Conservation (phyloP, 2,888 invertebrate genomes). For the Caenorhabditis sp. region DNA sequence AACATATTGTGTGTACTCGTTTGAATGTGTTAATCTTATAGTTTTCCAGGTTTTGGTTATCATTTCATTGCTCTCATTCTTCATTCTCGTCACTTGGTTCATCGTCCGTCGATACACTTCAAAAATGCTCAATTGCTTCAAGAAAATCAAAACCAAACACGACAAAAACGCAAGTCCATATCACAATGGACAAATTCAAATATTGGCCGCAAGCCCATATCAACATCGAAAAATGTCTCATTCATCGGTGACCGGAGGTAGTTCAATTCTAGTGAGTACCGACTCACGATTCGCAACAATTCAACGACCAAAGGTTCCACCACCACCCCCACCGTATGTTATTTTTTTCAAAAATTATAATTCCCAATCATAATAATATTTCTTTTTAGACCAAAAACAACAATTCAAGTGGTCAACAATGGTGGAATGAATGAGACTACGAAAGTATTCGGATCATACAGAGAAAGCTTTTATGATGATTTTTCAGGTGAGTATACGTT, state of each 20-base stretch:
- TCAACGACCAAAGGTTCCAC: slow-evolving; percentile 50
- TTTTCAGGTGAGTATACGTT: slow-evolving; percentile 20
- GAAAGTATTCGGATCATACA: slow-evolving; percentile 23
- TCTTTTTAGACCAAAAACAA: slow-evolving; percentile 42
- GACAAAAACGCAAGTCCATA: slow-evolving; percentile 30
- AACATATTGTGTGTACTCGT: too few relatives aligned
- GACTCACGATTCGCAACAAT: slow-evolving; percentile 47
- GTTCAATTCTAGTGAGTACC: slow-evolving; percentile 36
- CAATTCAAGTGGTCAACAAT: slow-evolving; percentile 33
- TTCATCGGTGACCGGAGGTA: slow-evolving; percentile 34
- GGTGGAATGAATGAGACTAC: slow-evolving; percentile 18
- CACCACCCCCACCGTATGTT: slow-evolving; percentile 35
- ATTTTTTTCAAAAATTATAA: neutral
- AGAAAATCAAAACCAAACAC: slow-evolving; percentile 32
- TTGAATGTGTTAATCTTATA: too few relatives aligned
- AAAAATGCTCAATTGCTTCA: slow-evolving; percentile 45
- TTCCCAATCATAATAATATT: neutral
- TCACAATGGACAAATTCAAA: slow-evolving; percentile 37
- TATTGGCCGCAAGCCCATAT: slow-evolving; percentile 39
- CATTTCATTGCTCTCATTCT: slow-evolving; percentile 16
- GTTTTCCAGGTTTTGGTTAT: slow-evolving; percentile 28
- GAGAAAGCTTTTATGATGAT: slow-evolving; percentile 43
- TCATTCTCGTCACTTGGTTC: slow-evolving; percentile 14
- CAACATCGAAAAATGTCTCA: slow-evolving; percentile 35
- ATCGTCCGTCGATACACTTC: slow-evolving; percentile 14